Conservation (phyloP, 2,797 vertebrate species). For the Gallinago nigripennis region DNA sequence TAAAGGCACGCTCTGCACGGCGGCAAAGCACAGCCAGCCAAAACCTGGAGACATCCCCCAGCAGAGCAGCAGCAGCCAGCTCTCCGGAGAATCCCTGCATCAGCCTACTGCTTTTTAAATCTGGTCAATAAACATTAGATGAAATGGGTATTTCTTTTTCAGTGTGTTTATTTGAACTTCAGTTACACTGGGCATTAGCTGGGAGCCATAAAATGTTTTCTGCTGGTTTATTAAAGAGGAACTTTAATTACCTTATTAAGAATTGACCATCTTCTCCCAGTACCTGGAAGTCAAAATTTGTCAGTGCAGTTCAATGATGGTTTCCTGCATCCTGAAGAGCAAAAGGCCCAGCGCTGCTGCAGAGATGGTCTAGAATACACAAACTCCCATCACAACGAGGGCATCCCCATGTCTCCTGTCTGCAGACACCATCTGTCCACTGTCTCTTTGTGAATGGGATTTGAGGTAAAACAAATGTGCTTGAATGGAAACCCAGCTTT, state of each 20-base stretch:
- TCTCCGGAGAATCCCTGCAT: neutral
- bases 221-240: conserved; percentile 44
- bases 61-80: neutral
- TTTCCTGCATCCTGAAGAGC: neutral
- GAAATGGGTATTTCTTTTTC: conserved; percentile 6
- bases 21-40: fast-evolving
- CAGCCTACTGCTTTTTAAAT: neutral
- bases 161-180: neutral
- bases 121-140: conserved; percentile 30
- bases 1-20: neutral
- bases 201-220: neutral
- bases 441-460: neutral
- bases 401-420: neutral
- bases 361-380: neutral
- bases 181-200: neutral
- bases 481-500: neutral
- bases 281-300: neutral
- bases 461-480: neutral
- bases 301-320: neutral
- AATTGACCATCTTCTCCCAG: neutral
- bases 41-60: neutral
- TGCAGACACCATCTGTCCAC: neutral
- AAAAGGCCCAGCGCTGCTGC: neutral
- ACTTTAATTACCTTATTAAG: conserved; percentile 38
- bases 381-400: fast-evolving